Evolutionary conservation across 2,888 invertebrate species (phyloP).

Genomic region (Cecidostiba fungosa): DNA sequence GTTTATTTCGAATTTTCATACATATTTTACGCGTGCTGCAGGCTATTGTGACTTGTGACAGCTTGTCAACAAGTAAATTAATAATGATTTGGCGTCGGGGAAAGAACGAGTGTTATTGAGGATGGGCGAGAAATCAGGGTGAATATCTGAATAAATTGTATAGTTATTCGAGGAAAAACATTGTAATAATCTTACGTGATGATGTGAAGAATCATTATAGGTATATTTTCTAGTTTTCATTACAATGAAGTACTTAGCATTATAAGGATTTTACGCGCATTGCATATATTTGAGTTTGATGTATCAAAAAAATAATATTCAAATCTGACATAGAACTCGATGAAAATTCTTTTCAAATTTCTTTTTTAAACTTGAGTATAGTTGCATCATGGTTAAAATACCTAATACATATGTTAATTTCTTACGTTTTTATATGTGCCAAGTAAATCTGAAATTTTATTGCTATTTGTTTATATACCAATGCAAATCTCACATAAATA

Average conservation of each 20-base stretch:
- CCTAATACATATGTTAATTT: too few species aligned
- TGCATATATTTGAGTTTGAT: too few species aligned
- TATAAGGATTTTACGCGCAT: background rate
- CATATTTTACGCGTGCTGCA: background rate
- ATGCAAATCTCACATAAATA: background rate
- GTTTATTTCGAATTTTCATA: slow-evolving; percentile 10
- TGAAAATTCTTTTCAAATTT: too few species aligned
- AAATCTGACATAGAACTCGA: too few species aligned
- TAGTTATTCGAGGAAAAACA: background rate
- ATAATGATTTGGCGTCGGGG: background rate
- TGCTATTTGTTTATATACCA: background rate
- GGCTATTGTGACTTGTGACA: background rate
- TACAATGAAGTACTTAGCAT: background rate
- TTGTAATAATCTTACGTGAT: background rate
- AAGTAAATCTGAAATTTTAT: too few species aligned
- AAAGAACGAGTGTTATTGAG: background rate
- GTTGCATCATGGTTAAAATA: too few species aligned
- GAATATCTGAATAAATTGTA: slow-evolving; percentile 6
- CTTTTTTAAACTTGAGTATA: too few species aligned
- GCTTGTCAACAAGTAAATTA: slow-evolving; percentile 18
- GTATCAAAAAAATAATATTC: too few species aligned
- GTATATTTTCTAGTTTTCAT: background rate
- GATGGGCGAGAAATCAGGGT: background rate
- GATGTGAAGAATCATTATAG: background rate
- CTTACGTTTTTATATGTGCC: too few species aligned